phyloP scores from a whole-genome alignment of 2,888 invertebrate genomes.

The Eugnorisma glareosa region DNA sequence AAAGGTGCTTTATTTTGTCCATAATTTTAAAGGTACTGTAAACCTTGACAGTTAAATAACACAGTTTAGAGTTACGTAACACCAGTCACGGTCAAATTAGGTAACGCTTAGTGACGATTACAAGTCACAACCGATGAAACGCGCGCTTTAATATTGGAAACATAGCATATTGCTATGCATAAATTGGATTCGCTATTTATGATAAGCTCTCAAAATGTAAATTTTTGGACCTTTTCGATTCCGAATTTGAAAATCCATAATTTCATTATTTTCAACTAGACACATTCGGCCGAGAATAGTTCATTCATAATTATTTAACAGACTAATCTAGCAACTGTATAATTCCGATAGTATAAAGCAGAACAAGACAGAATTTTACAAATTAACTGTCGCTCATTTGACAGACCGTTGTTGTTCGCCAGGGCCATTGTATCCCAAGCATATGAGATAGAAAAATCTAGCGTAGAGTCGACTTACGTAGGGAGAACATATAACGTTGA shows the following conservation, averaged over 20 bases:
- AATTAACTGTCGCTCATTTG: background rate
- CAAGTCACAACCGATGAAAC: background rate
- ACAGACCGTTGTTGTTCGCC: background rate
- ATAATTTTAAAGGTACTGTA: slow-evolving; percentile 5
- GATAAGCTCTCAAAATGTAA: background rate
- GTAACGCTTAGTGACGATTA: slow-evolving; percentile 7
- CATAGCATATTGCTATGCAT: slow-evolving; percentile 1
- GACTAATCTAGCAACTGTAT: background rate
- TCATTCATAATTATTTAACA: background rate
- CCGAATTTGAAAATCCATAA: background rate
- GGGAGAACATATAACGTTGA: slow-evolving; percentile 14
- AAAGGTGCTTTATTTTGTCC: background rate
- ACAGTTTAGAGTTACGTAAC: slow-evolving; percentile 20
- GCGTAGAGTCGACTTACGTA: slow-evolving; percentile 40
- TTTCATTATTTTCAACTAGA: slow-evolving; percentile 9
- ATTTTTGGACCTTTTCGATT: background rate
- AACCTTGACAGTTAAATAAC: slow-evolving; percentile 42
- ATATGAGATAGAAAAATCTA: slow-evolving; percentile 24
- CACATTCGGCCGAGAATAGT: slow-evolving; percentile 2
- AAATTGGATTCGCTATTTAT: background rate
- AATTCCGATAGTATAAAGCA: background rate
- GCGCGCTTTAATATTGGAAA: slow-evolving; percentile 9
- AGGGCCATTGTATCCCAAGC: background rate
- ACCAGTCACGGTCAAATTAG: slow-evolving; percentile 19
- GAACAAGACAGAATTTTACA: slow-evolving; percentile 2